Evolutionary conservation across 2,888 invertebrate genomes (phyloP).

Genomic region (Isotomurus palustris): DNA sequence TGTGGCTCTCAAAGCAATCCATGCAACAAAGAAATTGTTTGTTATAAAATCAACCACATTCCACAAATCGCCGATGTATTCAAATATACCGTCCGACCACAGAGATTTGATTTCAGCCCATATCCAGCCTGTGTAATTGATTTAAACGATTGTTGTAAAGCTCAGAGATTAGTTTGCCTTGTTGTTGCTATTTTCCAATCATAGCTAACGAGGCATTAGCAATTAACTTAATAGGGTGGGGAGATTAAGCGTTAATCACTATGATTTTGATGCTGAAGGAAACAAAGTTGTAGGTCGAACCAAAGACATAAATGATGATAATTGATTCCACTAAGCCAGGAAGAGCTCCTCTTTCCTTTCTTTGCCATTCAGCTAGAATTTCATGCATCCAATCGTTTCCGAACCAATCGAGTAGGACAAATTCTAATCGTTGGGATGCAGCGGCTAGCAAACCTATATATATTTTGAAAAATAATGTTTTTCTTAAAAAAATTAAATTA

Average conservation of each 20-base stretch:
- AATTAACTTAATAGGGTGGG: too few species aligned
- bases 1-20: slow-evolving; percentile 62
- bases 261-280: too few species aligned
- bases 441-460: slow-evolving; percentile 77
- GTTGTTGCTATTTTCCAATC: too few species aligned
- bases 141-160: background rate
- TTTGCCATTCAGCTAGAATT: slow-evolving; percentile 57
- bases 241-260: too few species aligned
- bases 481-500: slow-evolving; percentile 53
- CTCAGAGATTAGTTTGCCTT: too few species aligned
- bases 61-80: slow-evolving; percentile 89
- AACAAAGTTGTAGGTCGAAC: slow-evolving; percentile 52
- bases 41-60: slow-evolving; percentile 93
- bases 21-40: slow-evolving; percentile 76
- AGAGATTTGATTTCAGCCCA: slow-evolving; percentile 90
- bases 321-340: slow-evolving; percentile 79
- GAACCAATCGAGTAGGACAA: slow-evolving; percentile 66
- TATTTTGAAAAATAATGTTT: slow-evolving; percentile 29
- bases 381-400: slow-evolving; percentile 60
- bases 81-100: slow-evolving; percentile 77
- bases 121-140: slow-evolving; percentile 63
- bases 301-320: slow-evolving; percentile 78
- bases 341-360: slow-evolving; percentile 72
- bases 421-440: slow-evolving; percentile 85
- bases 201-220: too few species aligned